A percentile compares a stretch with the other conserved stretches of the same genome.
These are phyloP conservation scores for Chironomus riparius DNA, from an alignment of 2,888 invertebrate species.

Conservation along the genomic window DNA sequence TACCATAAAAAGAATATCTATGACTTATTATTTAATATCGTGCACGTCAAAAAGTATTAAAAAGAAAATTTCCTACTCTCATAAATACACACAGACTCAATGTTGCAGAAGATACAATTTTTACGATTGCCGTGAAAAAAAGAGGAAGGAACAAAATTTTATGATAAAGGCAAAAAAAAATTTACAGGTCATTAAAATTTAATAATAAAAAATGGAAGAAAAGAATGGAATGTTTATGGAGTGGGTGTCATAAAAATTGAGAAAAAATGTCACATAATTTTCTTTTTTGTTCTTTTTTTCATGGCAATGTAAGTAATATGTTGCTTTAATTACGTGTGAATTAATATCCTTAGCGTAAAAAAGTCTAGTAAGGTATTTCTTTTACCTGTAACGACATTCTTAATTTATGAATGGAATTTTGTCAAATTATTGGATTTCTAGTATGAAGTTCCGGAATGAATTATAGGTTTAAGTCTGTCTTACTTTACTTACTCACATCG, in stretches of 20 bases:
- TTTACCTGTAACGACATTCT: no score
- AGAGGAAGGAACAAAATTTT: constrained; percentile 9
- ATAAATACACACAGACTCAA: no score
- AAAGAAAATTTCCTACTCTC: not conserved
- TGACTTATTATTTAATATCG: constrained; percentile 6
- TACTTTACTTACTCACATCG: no score
- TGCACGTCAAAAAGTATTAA: not conserved
- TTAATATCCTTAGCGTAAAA: not conserved
- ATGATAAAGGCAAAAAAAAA: constrained; percentile 9
- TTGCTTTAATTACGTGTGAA: not conserved
- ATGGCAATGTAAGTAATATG: not conserved
- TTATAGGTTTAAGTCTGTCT: no score
- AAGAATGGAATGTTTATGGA: not conserved
- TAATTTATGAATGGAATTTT: no score
- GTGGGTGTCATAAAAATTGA: not conserved
- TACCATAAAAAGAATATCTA: not conserved
- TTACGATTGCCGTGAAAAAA: not conserved
- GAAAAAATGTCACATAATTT: not conserved
- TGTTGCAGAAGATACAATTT: not conserved
- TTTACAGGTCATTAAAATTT: constrained; percentile 26
- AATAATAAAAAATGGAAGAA: constrained; percentile 16
- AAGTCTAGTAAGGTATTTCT: no score
- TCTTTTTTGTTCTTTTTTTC: not conserved
- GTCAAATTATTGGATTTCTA: no score
- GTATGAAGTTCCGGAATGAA: no score